Base-by-base conservation (phyloP, 1,140 invertebrate species). In the Protaetia brevitarsis region DNA sequence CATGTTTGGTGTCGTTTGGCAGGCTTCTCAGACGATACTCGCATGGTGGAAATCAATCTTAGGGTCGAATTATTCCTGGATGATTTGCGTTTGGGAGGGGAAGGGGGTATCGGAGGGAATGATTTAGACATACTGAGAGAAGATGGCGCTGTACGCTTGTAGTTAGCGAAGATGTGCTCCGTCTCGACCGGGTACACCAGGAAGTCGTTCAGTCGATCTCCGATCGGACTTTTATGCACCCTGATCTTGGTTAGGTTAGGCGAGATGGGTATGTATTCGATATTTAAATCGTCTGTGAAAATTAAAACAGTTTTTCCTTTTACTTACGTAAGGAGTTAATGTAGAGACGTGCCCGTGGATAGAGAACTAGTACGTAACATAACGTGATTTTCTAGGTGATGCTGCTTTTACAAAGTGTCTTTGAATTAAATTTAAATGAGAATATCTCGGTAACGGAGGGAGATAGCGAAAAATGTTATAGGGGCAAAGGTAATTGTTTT, bases 251-350 rank as follows among this genome's bases (percentile, higher is more conserved):
- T 92, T 72, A 92, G 79, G 63, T 88, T 90, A 31, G 89, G 85
- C 63, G 90, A 89, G 69, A 92, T 89, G 70, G 90, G 89, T 78
- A 91, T 89, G 79, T 91, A 92, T 81, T 92, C 89, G 71, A 91
- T 86, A 80, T 87, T 85, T 58, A 86, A 78, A 73, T 86, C 84
- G 81, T 88, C 86, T 87, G 86, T 81, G 85, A 65, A 74, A 66
- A 2, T 19, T 29, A 58, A 66, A 66, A 31, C 3, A 5, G 11
- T 45, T 19, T n/a, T n/a, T n/a, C n/a, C n/a, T 45, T 45, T 45
- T 45, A 45, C 41, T 45, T 45, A 45, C 13, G 41, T 2, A 7
- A 45, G 4, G 0, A 7, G 41, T 45, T 45, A 45, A 19, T 19
- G 3, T 16, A 45, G 41, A 16, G 23, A 21, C 16, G 41, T 19